Evolutionary conservation across 1,140 invertebrate genomes (phyloP).

Genomic region (Scaptodrosophila lebanonensis): DNA sequence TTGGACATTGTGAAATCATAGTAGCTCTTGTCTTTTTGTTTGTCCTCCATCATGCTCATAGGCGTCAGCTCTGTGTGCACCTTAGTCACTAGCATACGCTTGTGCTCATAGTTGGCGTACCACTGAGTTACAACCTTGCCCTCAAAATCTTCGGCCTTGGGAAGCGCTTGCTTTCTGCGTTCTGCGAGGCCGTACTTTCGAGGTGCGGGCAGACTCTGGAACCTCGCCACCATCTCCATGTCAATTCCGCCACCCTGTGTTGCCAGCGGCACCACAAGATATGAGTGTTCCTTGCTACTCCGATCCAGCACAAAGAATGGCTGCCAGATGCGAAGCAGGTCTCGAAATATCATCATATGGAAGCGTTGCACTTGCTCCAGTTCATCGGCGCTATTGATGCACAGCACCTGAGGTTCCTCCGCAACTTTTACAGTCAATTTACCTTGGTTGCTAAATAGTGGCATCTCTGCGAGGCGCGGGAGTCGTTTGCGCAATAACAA

Average conservation of each 20-base stretch:
- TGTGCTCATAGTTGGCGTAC: slow-evolving; percentile 84
- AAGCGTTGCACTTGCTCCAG: slow-evolving; percentile 78
- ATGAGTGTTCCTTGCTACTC: slow-evolving; percentile 81
- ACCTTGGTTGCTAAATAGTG: slow-evolving; percentile 90
- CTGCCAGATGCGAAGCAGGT: slow-evolving; percentile 87
- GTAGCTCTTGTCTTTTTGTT: slow-evolving; percentile 83
- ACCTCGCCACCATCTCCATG: slow-evolving; percentile 80
- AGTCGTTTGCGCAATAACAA: slow-evolving; percentile 80
- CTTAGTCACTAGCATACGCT: slow-evolving; percentile 89
- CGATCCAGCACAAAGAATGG: slow-evolving; percentile 86
- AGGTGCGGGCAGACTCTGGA: slow-evolving; percentile 48
- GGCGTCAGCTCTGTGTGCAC: slow-evolving; percentile 89
- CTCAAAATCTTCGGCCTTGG: slow-evolving; percentile 81
- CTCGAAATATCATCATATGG: slow-evolving; percentile 82
- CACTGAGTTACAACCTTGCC: slow-evolving; percentile 91
- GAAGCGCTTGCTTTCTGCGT: slow-evolving; percentile 78
- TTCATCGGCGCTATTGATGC: slow-evolving; percentile 80
- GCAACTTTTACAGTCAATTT: slow-evolving; percentile 82
- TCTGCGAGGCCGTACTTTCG: slow-evolving; percentile 76
- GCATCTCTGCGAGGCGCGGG: slow-evolving; percentile 84
- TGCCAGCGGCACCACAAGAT: slow-evolving; percentile 85
- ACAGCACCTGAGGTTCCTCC: slow-evolving; percentile 78
- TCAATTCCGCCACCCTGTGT: slow-evolving; percentile 66
- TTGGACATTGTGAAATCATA: slow-evolving; percentile 89
- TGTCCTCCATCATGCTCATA: slow-evolving; percentile 87